Base-by-base conservation (phyloP, 2,888 invertebrate genomes). In the Carpatolechia fugitivella region DNA sequence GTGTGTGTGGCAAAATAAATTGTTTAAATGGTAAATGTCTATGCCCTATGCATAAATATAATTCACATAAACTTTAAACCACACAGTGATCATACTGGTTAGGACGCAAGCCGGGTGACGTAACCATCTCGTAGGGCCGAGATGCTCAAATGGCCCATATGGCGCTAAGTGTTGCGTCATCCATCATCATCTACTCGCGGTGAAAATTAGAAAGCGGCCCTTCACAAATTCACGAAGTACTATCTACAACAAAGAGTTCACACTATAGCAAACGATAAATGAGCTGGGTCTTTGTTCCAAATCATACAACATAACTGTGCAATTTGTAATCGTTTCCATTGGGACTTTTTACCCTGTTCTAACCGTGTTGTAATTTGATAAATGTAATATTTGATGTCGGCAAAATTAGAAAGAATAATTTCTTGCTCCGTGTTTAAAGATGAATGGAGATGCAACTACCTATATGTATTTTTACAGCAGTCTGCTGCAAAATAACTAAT, bases 151-250 rank as follows among this genome's bases (percentile, higher is more conserved):
- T 72, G 70, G 72, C 72, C 67, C 73, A 75, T 76, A 70, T 66
- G 71, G 71, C 69, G 68, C 69, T 63, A 63, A 62, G 60, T 65
- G 67, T 80, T 80, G 75, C 82, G 69, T 80, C 78, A 79, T 62
- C 44, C 24, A 52, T 33, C 20, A 51, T 40, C 52, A 36, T 36
- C 38, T 57, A 54, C 52, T 29, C 75, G 70, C 70, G 63, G 76
- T 79, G 77, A 78, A 82, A 82, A 80, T 82, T 83, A 83, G 83
- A 84, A 83, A 84, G 83, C 72, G 71, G 75, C 69, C 67, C 70
- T 69, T 61, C 68, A 65, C 66, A 60, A 57, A 44, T 54, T 54
- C 41, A 36, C 24, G 20, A 30, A 36, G 47, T 31, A 47, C 44
- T 8, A 29, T 20, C n/a, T n/a, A 33, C 33, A 33, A 33, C 31